Percentiles rank a stretch among this genome's conserved stretches.
Conservation (phyloP, 1,140 invertebrate species). For the Caenorhabditis inopinata region DNA sequence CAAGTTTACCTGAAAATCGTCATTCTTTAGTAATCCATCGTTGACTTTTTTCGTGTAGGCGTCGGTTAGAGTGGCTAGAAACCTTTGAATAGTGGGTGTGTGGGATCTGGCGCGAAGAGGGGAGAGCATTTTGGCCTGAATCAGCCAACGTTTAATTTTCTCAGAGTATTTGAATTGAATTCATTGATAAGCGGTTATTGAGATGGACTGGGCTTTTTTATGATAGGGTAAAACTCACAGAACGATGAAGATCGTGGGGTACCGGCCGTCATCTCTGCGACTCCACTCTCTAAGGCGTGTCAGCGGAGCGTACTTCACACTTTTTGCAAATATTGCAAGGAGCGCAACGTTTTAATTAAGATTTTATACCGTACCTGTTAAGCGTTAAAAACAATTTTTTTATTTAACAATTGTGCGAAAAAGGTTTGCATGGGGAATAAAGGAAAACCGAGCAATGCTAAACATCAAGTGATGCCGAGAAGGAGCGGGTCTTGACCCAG, state of each 20-base stretch:
- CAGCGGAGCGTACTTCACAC: neutral
- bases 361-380: too few relatives aligned
- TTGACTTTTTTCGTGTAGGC: constrained; percentile 28
- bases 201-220: neutral
- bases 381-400: neutral
- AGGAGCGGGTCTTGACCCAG: neutral
- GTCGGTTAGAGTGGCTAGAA: constrained; percentile 7
- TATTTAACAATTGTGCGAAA: neutral
- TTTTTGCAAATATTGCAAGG: neutral
- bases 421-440: neutral
- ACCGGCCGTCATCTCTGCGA: neutral
- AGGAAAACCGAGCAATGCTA: neutral
- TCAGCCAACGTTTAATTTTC: neutral
- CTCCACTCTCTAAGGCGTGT: neutral
- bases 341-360: neutral
- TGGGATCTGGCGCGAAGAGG: neutral
- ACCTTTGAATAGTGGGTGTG: neutral
- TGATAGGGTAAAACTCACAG: neutral
- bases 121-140: neutral
- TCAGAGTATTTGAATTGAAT: neutral
- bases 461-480: constrained; percentile 9
- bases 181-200: neutral
- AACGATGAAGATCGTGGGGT: constrained; percentile 1
- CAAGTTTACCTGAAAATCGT: neutral
- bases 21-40: neutral